Percentiles rank a stretch among this genome's conserved stretches.
These are phyloP conservation scores for Omphaloscelis lunosa DNA, from an alignment of 2,888 invertebrate genomes.

Conservation along the genomic window DNA sequence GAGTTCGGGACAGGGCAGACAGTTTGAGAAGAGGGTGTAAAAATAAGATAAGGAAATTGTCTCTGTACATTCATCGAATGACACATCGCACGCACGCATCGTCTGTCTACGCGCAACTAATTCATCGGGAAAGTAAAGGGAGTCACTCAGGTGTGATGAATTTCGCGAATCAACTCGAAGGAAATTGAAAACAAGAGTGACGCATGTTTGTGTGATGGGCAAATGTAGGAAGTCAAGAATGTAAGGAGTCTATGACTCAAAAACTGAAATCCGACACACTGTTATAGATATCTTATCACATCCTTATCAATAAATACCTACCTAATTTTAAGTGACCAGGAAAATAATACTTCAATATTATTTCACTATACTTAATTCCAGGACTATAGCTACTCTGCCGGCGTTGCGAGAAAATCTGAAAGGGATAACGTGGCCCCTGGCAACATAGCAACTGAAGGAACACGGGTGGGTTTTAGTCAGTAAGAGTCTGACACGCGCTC, in stretches of 20 bases:
- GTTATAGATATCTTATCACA: not conserved
- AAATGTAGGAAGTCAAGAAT: not conserved
- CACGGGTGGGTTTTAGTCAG: too few relatives aligned
- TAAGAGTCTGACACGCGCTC: too few relatives aligned
- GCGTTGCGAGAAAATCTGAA: too few relatives aligned
- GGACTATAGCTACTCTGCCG: not conserved
- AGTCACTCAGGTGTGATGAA: slow-evolving; percentile 10
- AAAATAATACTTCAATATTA: slow-evolving; percentile 5
- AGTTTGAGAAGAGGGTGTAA: not conserved
- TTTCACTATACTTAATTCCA: not conserved
- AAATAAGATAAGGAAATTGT: not conserved
- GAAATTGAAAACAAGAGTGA: slow-evolving; percentile 35
- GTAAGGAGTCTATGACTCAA: slow-evolving; percentile 13
- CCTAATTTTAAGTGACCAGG: slow-evolving; percentile 2
- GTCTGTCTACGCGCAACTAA: not conserved
- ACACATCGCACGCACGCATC: not conserved
- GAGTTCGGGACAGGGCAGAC: not conserved
- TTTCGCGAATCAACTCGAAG: not conserved
- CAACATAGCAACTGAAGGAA: too few relatives aligned
- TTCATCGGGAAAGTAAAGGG: slow-evolving; percentile 21
- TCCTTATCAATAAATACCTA: not conserved
- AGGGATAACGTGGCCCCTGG: too few relatives aligned
- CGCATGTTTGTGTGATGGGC: slow-evolving; percentile 17
- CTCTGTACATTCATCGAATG: slow-evolving; percentile 9
- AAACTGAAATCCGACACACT: not conserved